Base-by-base conservation (phyloP, 2,888 invertebrate species). In the Glyphotaelius pellucidus region DNA sequence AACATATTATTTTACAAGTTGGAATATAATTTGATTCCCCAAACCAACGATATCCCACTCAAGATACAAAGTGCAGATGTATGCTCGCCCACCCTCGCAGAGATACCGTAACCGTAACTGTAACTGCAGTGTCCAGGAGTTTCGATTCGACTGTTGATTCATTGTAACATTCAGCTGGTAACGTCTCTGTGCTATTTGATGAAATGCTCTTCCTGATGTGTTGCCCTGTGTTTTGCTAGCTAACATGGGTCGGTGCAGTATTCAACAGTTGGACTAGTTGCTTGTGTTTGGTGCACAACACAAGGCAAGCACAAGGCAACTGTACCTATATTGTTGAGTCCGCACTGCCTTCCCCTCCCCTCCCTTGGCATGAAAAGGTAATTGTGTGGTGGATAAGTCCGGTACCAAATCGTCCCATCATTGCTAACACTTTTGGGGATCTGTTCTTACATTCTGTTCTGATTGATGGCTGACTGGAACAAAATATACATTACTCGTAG, bases 331-430 rank as follows among this genome's bases (percentile, higher is more conserved):
- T 38, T 38, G 67, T 67, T 67, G 67, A 67, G 67, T 67, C 67
- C 67, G 86, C 83, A 35, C 47, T 92, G 92, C 94, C 94, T 90
- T 94, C 93, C 93, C 93, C 93, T 93, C 94, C 94, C 91, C 91
- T 92, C 92, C 92, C 92, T 92, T 93, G 93, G 94, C 94, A 94
- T 94, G 91, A 35, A 84, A 95, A 95, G 95, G 95, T 95, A 95
- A 89, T 95, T 94, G 94, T 95, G 94, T 94, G 95, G 95, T 95
- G 95, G 95, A 87, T 90, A 90, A 86, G 90, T 86, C 85, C 90
- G 86, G 90, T 90, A 80, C 85, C 85, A 94, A 93, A 93, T 79
- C 89, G 90, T 80, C 87, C 90, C 91, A 80, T 81, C 89, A 92
- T 90, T 90, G 83, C 86, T 87, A 89, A 88, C 88, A 67, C 88